Base-by-base conservation (phyloP, 2,113 vertebrate genomes). In the Phaetusa simplex region DNA sequence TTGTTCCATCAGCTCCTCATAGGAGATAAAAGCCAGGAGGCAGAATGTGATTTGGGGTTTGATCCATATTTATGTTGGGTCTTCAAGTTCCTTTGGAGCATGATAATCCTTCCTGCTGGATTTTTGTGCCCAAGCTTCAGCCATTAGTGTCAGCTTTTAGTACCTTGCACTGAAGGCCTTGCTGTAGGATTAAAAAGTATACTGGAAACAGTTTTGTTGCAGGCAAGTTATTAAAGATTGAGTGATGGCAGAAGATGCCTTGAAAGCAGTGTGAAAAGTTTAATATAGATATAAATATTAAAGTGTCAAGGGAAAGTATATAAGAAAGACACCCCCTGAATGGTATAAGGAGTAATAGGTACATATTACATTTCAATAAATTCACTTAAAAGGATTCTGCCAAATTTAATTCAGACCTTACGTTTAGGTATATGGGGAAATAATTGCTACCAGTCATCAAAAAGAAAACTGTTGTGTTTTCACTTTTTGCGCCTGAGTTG, bases 281-380 rank as follows among this genome's bases (percentile, higher is more conserved):
- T 94, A 76, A 94, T 80, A 69, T 3, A 61, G 62, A 30, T 50
- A 55, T 47, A 91, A 90, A 86, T 90, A 93, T 95, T 96, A 64
- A 91, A 83, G 53, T 93, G 89, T 69, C 58, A 85, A 52, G 70
- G 71, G 74, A 27, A 94, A 80, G 66, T 18, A 1, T 61, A 11
- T 34, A 61, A 59, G 91, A 86, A n/a, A 95, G 88, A 82, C 56
- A 91, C 16, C 65, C 49, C 53, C 53, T 42, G 53, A 38, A 13
- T 43, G n/a, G 24, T 62, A 1, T 22, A 27, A 76, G 50, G 56
- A 93, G 32, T 30, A 67, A 82, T 18, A 81, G 69, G 59, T 73
- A 92, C 85, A 79, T 72, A 88, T 53, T 87, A 30, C 36, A 8
- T 86, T 88, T 80, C 86, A 65, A 36, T 91, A 77, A 72, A 91